A percentile compares a stretch with the other conserved stretches of the same genome.
Evolutionary conservation across 2,888 invertebrate genomes (phyloP).

Genomic region (Erebia ligea): DNA sequence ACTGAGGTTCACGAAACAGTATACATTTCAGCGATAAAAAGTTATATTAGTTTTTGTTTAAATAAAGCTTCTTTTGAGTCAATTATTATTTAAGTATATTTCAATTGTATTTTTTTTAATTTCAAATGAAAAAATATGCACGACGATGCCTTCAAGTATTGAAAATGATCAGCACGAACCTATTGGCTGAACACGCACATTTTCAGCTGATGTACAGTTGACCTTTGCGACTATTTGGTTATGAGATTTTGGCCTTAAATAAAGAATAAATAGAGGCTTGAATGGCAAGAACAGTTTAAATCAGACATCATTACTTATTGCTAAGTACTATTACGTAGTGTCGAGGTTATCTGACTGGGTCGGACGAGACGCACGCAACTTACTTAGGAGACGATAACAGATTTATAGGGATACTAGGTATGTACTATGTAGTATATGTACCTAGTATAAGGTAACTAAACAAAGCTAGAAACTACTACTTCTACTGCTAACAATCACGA

Average conservation of each 20-base stretch:
- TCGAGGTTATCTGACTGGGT: constrained; percentile 46
- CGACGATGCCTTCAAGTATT: constrained; percentile 2
- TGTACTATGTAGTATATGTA: too few species aligned
- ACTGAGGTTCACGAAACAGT: too few species aligned
- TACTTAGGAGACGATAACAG: constrained; percentile 23
- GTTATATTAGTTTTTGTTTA: not conserved
- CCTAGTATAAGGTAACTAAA: not conserved
- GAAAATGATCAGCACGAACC: not conserved
- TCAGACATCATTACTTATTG: constrained; percentile 1
- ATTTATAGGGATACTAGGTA: not conserved
- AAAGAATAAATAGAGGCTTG: constrained; percentile 10
- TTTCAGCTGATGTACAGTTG: constrained; percentile 13
- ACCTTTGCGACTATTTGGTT: not conserved
- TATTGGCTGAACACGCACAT: constrained; percentile 1
- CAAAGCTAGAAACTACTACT: not conserved
- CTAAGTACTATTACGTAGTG: not conserved
- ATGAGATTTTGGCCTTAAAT: constrained; percentile 6
- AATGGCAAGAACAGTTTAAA: not conserved
- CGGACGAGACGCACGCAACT: constrained; percentile 43
- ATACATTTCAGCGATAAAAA: not conserved
- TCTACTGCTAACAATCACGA: too few species aligned
- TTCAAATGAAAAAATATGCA: not conserved
- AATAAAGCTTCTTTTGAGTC: not conserved
- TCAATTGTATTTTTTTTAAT: not conserved
- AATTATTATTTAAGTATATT: too few species aligned